These are phyloP conservation scores for Merodon equestris DNA, from an alignment of 2,888 invertebrate genomes.

Conservation along the genomic window DNA sequence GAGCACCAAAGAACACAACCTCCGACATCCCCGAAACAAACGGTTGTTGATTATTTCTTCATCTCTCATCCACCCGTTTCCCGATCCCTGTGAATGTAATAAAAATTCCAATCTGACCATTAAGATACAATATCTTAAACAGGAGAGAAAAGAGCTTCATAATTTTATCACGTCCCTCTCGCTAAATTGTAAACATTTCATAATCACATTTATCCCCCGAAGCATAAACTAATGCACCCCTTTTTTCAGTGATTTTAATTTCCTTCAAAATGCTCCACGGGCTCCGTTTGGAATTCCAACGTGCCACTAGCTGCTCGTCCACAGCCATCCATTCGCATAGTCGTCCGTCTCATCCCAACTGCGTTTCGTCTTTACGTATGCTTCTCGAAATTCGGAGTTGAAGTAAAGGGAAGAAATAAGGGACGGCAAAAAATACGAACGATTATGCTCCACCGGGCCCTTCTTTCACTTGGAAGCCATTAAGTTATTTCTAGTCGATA, in stretches of 20 bases:
- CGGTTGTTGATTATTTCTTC: too few relatives aligned
- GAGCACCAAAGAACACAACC: too few relatives aligned
- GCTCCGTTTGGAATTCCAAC: constrained; percentile 27
- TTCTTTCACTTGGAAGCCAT: constrained; percentile 54
- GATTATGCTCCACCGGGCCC: constrained; percentile 33
- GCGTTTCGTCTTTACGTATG: background rate
- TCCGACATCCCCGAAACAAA: too few relatives aligned
- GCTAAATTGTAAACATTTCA: constrained; percentile 21
- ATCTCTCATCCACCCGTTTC: too few relatives aligned
- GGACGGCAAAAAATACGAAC: constrained; percentile 17
- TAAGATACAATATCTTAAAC: too few relatives aligned
- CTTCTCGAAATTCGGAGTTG: too few relatives aligned
- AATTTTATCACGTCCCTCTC: constrained; percentile 22
- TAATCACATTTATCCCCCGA: constrained; percentile 17
- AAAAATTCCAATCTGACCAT: too few relatives aligned
- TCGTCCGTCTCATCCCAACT: background rate
- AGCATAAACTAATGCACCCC: constrained; percentile 17
- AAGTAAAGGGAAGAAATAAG: too few relatives aligned
- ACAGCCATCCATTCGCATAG: too few relatives aligned
- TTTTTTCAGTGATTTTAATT: constrained; percentile 46
- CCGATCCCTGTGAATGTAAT: too few relatives aligned
- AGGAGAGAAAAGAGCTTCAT: constrained; percentile 1
- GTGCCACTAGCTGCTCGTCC: constrained; percentile 1
- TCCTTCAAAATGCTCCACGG: constrained; percentile 22
- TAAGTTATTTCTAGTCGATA: constrained; percentile 64